Percentiles rank a stretch among this genome's conserved stretches.
Conservation (phyloP, 2,113 vertebrate genomes). For the Coracopsis vasa region DNA sequence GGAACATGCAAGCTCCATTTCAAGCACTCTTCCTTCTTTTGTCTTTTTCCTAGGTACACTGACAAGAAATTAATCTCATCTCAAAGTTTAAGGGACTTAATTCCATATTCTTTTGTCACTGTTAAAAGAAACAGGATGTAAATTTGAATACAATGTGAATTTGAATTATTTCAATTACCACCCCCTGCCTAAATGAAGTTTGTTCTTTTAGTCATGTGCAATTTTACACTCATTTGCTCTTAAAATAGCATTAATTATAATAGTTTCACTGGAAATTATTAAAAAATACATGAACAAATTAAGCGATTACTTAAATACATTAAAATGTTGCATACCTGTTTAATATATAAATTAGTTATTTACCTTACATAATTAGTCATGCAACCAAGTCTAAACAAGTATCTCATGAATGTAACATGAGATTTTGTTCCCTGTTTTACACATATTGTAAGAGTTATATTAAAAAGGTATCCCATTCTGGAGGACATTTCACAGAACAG, state of each 20-base stretch:
- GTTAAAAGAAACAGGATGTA: constrained; percentile 54
- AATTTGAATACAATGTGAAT: constrained; percentile 62
- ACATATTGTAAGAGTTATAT: neutral
- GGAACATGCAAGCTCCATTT: neutral
- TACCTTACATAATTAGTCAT: constrained; percentile 7
- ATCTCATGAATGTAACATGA: neutral
- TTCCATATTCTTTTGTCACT: constrained; percentile 59
- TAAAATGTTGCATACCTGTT: constrained; percentile 14
- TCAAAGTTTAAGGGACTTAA: constrained; percentile 65
- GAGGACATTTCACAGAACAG: neutral
- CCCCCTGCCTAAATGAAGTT: constrained; percentile 67
- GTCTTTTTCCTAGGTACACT: neutral
- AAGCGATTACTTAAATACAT: constrained; percentile 33
- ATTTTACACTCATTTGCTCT: constrained; percentile 68
- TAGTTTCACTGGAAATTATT: constrained; percentile 37
- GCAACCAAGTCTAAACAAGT: neutral
- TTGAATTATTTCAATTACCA: constrained; percentile 77
- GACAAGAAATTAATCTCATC: constrained; percentile 35
- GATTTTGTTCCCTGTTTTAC: neutral
- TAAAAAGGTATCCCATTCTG: neutral
- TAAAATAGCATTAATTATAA: constrained; percentile 70
- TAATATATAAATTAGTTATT: constrained; percentile 40
- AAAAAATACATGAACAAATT: constrained; percentile 55
- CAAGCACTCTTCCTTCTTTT: neutral
- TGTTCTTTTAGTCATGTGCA: constrained; percentile 65